phyloP scores from a whole-genome alignment of 2,113 vertebrate genomes.

The Mesoclemmys tuberculata region DNA sequence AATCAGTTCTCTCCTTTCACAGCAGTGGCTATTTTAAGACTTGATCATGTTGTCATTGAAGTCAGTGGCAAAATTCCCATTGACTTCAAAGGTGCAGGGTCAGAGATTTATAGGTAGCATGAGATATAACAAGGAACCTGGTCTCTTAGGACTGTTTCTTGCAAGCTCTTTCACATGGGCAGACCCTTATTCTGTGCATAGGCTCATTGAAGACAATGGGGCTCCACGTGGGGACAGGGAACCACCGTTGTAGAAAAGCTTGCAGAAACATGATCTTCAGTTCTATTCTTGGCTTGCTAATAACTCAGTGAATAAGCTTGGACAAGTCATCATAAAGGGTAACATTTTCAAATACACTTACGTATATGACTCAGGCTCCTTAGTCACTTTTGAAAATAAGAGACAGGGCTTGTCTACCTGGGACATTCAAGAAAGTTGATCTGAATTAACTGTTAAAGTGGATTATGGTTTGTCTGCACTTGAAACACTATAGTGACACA shows the following conservation, averaged over 20 bases:
- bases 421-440: not conserved
- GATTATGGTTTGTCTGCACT: not conserved
- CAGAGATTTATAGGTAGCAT: not conserved
- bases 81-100: not conserved
- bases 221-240: fast-evolving
- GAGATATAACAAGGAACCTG: not conserved
- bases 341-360: not conserved
- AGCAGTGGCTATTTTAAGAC: not conserved
- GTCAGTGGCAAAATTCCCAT: not conserved
- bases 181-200: not conserved
- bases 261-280: fast-evolving
- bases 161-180: not conserved
- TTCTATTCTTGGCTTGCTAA: not conserved
- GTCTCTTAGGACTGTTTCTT: not conserved
- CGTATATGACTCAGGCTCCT: not conserved
- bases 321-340: not conserved
- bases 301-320: not conserved
- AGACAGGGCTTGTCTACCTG: not conserved
- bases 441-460: not conserved
- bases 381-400: not conserved
- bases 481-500: not conserved
- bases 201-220: not conserved
- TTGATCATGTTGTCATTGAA: not conserved
- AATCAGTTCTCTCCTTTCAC: not conserved
- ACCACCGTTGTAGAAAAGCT: not conserved